Percentiles rank a stretch among this genome's conserved stretches.
Evolutionary conservation across 1,140 invertebrate genomes (phyloP).

Genomic region (Theocolax elegans): DNA sequence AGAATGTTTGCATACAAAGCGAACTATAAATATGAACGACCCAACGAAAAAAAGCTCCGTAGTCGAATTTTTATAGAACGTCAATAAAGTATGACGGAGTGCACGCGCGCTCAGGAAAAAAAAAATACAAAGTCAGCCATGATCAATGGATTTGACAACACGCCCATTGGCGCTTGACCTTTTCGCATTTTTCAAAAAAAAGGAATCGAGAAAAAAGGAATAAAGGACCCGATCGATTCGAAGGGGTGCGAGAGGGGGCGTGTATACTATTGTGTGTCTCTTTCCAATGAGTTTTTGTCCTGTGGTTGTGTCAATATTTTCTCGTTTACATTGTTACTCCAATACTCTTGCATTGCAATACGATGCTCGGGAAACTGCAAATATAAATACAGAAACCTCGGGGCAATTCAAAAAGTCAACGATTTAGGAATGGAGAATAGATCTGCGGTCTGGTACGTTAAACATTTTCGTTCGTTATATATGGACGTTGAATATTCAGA

Average conservation of each 20-base stretch:
- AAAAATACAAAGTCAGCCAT: conserved; percentile 7
- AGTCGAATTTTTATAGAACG: conserved; percentile 7
- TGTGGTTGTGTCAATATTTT: conserved; percentile 51
- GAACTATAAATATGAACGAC: background rate
- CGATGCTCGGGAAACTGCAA: conserved; percentile 16
- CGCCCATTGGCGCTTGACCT: background rate
- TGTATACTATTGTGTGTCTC: no score
- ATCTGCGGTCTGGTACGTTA: background rate
- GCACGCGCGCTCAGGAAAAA: background rate
- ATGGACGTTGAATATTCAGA: conserved; percentile 23
- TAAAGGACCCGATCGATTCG: background rate
- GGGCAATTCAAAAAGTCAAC: conserved; percentile 13
- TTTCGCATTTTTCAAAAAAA: conserved; percentile 32
- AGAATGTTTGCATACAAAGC: background rate
- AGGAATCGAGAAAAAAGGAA: background rate
- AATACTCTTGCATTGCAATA: conserved; percentile 29
- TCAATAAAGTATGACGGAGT: conserved; percentile 19
- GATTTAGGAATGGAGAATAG: conserved; percentile 19
- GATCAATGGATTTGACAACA: conserved; percentile 14
- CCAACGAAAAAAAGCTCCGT: background rate
- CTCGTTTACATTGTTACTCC: conserved; percentile 45
- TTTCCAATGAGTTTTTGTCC: conserved; percentile 5
- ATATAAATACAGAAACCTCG: conserved; percentile 15
- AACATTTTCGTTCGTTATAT: conserved; percentile 6
- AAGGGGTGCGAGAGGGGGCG: background rate